phyloP scores from a whole-genome alignment of 2,113 vertebrate genomes.

The Macquaria australasica region DNA sequence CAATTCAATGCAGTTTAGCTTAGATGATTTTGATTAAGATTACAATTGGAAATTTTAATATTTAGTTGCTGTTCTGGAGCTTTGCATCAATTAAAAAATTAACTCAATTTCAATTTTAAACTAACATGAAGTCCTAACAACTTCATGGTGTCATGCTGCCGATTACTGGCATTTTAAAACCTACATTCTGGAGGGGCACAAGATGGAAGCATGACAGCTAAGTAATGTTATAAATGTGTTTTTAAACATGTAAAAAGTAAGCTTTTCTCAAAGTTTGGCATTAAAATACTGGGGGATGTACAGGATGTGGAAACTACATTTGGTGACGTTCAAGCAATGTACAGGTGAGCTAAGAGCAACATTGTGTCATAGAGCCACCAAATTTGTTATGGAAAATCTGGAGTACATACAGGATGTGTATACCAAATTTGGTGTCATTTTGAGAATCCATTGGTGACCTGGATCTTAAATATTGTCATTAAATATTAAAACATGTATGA shows the following conservation, averaged over 20 bases:
- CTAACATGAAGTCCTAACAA: background rate
- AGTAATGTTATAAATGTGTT: background rate
- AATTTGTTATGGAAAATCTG: no score
- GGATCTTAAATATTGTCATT: no score
- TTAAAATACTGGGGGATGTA: background rate
- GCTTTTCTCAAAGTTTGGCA: background rate
- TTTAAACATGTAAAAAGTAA: background rate
- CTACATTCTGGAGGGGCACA: conserved; percentile 1
- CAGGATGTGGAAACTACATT: background rate
- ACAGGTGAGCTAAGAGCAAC: background rate
- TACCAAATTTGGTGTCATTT: no score
- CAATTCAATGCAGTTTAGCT: background rate
- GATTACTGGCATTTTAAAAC: background rate
- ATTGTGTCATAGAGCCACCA: background rate
- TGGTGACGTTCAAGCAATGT: background rate
- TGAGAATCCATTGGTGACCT: no score
- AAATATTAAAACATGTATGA: no score
- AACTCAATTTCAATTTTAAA: background rate
- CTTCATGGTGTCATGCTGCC: background rate
- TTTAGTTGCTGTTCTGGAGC: background rate
- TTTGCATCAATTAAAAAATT: background rate
- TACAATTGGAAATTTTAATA: background rate
- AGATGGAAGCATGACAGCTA: background rate
- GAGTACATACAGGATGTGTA: no score
- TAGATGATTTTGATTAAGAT: background rate